A percentile compares a stretch with the other conserved stretches of the same genome.
phyloP scores from a whole-genome alignment of 2,888 invertebrate genomes.

The Mythimna lalbum region DNA sequence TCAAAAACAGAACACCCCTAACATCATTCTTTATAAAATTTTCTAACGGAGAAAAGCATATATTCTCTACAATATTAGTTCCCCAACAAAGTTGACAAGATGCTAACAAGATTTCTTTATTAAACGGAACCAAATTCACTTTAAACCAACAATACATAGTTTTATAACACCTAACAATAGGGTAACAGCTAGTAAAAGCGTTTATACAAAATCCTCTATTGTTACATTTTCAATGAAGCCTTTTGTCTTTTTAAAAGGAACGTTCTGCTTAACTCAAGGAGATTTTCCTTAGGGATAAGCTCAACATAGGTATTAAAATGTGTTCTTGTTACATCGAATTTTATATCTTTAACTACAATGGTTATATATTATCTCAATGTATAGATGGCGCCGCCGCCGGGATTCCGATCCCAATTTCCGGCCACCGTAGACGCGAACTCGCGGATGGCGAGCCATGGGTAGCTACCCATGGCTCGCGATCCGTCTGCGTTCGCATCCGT shows the following conservation, averaged over 20 bases:
- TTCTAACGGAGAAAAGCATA: background rate
- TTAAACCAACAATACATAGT: conserved; percentile 42
- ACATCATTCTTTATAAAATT: background rate
- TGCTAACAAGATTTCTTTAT: conserved; percentile 4
- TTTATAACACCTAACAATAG: conserved; percentile 38
- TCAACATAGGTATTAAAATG: background rate
- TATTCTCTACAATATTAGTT: conserved; percentile 13
- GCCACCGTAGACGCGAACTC: too few relatives aligned
- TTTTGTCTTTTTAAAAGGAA: conserved; percentile 41
- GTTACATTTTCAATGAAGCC: conserved; percentile 43
- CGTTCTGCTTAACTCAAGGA: conserved; percentile 24
- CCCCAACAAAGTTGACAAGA: conserved; percentile 18
- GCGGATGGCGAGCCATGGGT: too few relatives aligned
- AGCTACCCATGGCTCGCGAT: too few relatives aligned
- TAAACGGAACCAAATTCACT: conserved; percentile 26
- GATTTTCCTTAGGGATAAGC: conserved; percentile 19
- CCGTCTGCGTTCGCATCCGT: too few relatives aligned
- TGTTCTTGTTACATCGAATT: background rate
- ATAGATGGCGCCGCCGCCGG: too few relatives aligned
- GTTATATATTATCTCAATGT: background rate
- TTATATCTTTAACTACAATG: background rate
- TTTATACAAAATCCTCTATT: conserved; percentile 35
- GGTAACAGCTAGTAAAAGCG: conserved; percentile 9
- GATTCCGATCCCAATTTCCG: too few relatives aligned
- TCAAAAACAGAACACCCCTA: background rate